A percentile compares a stretch with the other conserved stretches of the same genome.
phyloP scores from a whole-genome alignment of 1,140 invertebrate genomes.

The Drosophila pseudoananassae region DNA sequence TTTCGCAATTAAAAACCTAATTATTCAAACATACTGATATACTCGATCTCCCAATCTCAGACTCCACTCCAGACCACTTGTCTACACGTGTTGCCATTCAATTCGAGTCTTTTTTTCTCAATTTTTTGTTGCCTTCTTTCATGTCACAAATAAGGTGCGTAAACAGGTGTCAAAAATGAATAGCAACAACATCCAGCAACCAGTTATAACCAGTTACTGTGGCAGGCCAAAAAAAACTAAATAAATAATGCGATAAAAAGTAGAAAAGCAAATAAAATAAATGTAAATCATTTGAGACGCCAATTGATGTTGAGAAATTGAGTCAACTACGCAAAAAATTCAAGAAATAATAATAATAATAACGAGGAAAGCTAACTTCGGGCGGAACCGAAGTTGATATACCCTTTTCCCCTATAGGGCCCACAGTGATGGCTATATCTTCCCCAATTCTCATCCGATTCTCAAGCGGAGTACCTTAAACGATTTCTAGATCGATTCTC shows the following conservation, averaged over 20 bases:
- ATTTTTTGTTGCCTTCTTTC: constrained; percentile 26
- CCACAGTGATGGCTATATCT: no score
- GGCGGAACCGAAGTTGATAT: no score
- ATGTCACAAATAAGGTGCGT: constrained; percentile 57
- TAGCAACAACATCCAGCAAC: constrained; percentile 37
- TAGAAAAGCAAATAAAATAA: constrained; percentile 31
- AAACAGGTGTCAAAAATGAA: constrained; percentile 73
- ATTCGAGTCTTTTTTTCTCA: constrained; percentile 4
- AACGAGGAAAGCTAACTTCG: no score
- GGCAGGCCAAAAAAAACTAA: constrained; percentile 23
- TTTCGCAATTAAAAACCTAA: not conserved
- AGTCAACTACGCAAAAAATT: constrained; percentile 43
- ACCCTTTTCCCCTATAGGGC: no score
- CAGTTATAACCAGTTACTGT: constrained; percentile 30
- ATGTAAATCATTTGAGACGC: constrained; percentile 44
- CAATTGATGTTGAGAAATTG: constrained; percentile 45
- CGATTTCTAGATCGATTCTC: no score
- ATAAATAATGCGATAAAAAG: constrained; percentile 7
- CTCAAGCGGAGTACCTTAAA: no score
- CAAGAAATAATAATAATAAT: not conserved
- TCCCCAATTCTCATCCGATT: no score
- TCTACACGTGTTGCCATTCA: constrained; percentile 39
- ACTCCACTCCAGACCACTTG: constrained; percentile 24
- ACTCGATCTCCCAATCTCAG: constrained; percentile 5
- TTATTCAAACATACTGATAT: not conserved